Conservation (phyloP, 2,113 vertebrate species). For the Nasalis larvatus region DNA sequence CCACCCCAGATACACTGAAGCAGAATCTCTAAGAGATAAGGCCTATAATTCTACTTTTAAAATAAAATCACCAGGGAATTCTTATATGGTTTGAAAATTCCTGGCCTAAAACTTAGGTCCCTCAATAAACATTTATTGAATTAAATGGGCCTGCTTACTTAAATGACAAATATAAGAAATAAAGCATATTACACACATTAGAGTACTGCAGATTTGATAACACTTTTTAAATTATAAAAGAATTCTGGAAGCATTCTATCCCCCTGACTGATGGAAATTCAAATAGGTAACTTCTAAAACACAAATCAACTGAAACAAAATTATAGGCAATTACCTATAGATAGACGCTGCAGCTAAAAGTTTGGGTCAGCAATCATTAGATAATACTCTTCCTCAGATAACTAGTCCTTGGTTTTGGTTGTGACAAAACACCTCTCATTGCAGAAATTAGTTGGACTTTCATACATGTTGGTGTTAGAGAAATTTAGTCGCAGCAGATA, state of each 20-base stretch:
- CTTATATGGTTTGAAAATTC: not conserved
- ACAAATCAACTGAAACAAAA: not conserved
- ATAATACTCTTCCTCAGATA: not conserved
- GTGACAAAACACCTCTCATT: not conserved
- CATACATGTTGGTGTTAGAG: conserved; percentile 4
- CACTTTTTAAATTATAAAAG: conserved; percentile 9
- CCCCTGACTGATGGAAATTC: not conserved
- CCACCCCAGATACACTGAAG: not conserved
- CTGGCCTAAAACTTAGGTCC: not conserved
- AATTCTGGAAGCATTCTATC: not conserved
- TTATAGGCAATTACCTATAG: not conserved
- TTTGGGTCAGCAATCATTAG: not conserved
- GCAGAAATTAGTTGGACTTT: conserved; percentile 33
- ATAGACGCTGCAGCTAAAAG: not conserved
- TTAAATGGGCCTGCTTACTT: conserved; percentile 4
- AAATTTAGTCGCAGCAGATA: conserved; percentile 19
- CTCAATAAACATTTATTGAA: not conserved
- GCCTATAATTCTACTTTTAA: not conserved
- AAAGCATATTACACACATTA: not conserved
- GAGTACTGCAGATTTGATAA: not conserved
- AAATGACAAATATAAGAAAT: not conserved
- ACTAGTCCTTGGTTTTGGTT: conserved; percentile 16
- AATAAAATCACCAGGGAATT: not conserved
- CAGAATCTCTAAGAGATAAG: not conserved
- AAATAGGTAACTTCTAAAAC: not conserved